phyloP scores from a whole-genome alignment of 1,140 invertebrate genomes.

The Bombus soroeensis region DNA sequence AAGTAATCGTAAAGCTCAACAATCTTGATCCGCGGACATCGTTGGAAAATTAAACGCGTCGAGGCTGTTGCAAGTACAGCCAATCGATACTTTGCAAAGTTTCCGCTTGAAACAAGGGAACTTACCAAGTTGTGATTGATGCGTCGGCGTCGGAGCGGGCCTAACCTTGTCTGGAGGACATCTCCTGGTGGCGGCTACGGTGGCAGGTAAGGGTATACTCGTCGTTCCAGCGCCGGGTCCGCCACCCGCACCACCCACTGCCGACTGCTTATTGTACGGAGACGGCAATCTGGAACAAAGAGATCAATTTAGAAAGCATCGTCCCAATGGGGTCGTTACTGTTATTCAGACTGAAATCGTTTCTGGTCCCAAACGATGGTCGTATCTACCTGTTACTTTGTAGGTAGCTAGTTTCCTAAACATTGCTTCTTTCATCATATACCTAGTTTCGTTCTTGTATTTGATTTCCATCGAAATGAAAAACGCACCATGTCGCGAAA shows the following conservation, averaged over 20 bases:
- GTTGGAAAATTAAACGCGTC: too few species aligned
- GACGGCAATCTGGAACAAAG: constrained; percentile 85
- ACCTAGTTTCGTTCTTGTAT: too few species aligned
- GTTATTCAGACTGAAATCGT: constrained; percentile 8
- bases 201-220: constrained; percentile 89
- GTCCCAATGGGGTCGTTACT: constrained; percentile 18
- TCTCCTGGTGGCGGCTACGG: constrained; percentile 87
- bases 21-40: too few species aligned
- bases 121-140: constrained; percentile 83
- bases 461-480: too few species aligned
- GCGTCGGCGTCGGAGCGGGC: constrained; percentile 86
- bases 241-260: constrained; percentile 61
- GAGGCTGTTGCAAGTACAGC: too few species aligned
- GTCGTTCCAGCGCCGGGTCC: constrained; percentile 82
- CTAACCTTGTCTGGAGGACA: constrained; percentile 90
- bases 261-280: constrained; percentile 84
- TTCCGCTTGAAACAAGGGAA: neutral
- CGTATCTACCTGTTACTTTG: neutral
- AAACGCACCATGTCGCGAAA: too few species aligned
- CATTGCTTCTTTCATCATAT: neutral
- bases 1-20: too few species aligned
- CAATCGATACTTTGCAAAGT: too few species aligned
- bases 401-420: neutral
- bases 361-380: neutral
- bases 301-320: constrained; percentile 30